Evolutionary conservation across 1,140 invertebrate species (phyloP).

Genomic region (Oncopeltus fasciatus): DNA sequence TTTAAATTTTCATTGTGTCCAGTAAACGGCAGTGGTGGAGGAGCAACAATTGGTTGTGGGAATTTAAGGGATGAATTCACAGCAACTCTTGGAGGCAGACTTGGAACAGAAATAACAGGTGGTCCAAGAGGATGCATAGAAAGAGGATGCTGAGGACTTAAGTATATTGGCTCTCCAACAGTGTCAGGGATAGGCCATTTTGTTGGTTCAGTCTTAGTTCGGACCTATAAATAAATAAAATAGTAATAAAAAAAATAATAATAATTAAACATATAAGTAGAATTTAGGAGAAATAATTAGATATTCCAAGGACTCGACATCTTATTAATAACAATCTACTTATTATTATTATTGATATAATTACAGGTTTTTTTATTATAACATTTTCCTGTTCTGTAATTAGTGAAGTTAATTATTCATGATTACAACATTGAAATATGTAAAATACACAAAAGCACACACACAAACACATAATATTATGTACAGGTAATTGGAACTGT

Average conservation of each 20-base stretch:
- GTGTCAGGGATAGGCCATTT: conserved; percentile 71
- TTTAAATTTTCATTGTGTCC: conserved; percentile 46
- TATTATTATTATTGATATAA: too few relatives aligned
- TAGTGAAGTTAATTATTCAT: too few relatives aligned
- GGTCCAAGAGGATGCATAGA: conserved; percentile 23
- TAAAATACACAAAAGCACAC: too few relatives aligned
- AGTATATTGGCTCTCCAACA: conserved; percentile 28
- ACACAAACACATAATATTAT: too few relatives aligned
- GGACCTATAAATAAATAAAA: conserved; percentile 39
- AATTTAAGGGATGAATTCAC: neutral
- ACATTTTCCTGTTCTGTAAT: too few relatives aligned
- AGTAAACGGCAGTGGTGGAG: conserved; percentile 15
- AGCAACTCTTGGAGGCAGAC: neutral
- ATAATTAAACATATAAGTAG: neutral
- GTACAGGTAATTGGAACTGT: too few relatives aligned
- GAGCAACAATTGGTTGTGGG: conserved; percentile 14
- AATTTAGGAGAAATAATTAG: neutral
- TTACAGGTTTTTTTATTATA: too few relatives aligned
- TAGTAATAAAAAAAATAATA: conserved; percentile 27
- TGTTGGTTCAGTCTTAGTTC: conserved; percentile 61
- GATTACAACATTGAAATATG: too few relatives aligned
- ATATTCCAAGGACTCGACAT: too few relatives aligned
- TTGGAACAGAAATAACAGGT: conserved; percentile 29
- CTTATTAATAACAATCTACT: too few relatives aligned
- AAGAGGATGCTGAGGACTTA: conserved; percentile 22